Evolutionary conservation across 2,113 vertebrate genomes (phyloP), one percentile per base, ranked within the genome.

Genomic region (Pedetes capensis): DNA sequence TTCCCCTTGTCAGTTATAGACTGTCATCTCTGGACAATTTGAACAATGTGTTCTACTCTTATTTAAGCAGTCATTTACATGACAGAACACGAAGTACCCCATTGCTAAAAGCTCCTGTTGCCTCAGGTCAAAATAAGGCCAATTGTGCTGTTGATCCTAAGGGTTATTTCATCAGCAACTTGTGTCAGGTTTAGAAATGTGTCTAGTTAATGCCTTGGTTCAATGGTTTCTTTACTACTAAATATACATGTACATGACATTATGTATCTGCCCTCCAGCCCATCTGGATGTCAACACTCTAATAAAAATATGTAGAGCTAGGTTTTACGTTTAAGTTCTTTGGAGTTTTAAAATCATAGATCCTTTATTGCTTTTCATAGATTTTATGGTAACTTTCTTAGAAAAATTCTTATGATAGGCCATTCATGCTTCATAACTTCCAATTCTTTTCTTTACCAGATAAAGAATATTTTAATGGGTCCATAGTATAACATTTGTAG

Each of bases 341-440:
- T 84, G 20, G 61, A 25, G 16, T 82, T 96, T 84, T 74, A 81
- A 82, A 95, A 93, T 78, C 32, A 20, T 87, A 68, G 55, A 34
- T 79, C 68, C 91, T 94, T 94, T 93, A 84, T 96, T 91, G 74
- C 79, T 94, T 94, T 95, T 89, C 51, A 66, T 93, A 92, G 39
- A 90, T 94, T 95, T 81, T 79, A 93, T 90, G 75, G 74, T 91
- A 66, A 83, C 82, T 95, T 82, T 89, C 72, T 95, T 96, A 88
- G 79, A 95, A 78, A 93, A 95, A 79, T 84, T 87, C 91, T 97
- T 68, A 94, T 92, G 93, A 87, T 95, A n/a, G 72, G 12, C 29
- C 49, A 44, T 71, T 96, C 55, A 95, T 91, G 82, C 61, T 91
- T 96, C 89, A 93, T 94, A 85, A 90, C 71, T 87, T 87, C 22